These are phyloP conservation scores for Drosophila affinis DNA, from an alignment of 2,888 invertebrate species.

Conservation along the genomic window DNA sequence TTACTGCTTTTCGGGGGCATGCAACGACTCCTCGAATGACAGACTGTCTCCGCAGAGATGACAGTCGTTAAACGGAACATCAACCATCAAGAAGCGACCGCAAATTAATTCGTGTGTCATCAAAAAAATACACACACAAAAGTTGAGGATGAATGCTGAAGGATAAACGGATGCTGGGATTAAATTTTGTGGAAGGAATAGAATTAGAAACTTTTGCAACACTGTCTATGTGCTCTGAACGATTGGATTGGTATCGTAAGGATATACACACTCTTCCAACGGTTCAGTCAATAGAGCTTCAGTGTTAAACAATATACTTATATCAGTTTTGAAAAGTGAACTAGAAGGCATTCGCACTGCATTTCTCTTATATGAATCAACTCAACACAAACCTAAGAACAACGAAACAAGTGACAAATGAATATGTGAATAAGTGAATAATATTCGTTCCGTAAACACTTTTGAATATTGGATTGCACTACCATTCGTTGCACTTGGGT, in stretches of 20 bases:
- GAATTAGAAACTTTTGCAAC: not conserved
- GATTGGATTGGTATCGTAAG: too few relatives aligned
- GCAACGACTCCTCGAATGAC: not conserved
- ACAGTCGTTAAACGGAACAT: not conserved
- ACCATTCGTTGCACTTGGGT: not conserved
- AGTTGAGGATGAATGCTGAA: not conserved
- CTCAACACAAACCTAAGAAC: not conserved
- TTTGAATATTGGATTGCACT: not conserved
- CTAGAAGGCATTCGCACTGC: too few relatives aligned
- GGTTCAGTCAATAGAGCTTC: too few relatives aligned
- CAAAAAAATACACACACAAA: not conserved
- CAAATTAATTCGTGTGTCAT: slow-evolving; percentile 1
- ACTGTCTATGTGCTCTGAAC: too few relatives aligned
- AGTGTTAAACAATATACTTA: too few relatives aligned
- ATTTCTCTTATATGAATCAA: not conserved
- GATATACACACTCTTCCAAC: too few relatives aligned
- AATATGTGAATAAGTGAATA: not conserved
- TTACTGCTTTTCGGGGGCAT: not conserved
- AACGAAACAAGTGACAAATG: not conserved
- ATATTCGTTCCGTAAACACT: not conserved
- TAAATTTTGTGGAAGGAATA: not conserved
- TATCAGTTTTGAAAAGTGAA: too few relatives aligned
- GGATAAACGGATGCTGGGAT: not conserved
- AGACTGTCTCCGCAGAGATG: not conserved
- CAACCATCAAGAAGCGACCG: not conserved